phyloP scores from a whole-genome alignment of 2,113 vertebrate genomes.

The Atrichornis clamosus region DNA sequence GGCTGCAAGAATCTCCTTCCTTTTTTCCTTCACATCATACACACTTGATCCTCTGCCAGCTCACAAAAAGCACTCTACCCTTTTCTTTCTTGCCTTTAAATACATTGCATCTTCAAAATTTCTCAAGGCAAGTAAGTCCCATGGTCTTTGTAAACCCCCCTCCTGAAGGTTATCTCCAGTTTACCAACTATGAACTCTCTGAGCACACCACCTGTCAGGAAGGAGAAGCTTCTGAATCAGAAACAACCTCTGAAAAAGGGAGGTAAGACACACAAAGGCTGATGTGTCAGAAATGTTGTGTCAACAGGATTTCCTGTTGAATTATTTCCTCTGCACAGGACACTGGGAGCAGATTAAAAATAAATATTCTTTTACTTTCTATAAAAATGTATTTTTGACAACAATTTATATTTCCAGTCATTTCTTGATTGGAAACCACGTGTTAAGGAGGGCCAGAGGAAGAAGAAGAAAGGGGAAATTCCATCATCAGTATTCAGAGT shows the following conservation, averaged over 20 bases:
- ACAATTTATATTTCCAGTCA: background rate
- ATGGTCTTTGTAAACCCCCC: background rate
- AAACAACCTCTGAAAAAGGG: constrained; percentile 24
- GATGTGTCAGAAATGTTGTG: constrained; percentile 15
- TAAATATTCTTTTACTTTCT: constrained; percentile 30
- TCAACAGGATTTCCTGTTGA: constrained; percentile 61
- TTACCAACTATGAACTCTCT: constrained; percentile 10
- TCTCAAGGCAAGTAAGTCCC: constrained; percentile 21
- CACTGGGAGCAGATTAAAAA: constrained; percentile 8
- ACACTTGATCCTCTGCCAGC: constrained; percentile 49
- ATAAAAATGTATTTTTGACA: background rate
- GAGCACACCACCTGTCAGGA: constrained; percentile 54
- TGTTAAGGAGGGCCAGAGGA: background rate
- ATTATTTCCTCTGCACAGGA: constrained; percentile 44
- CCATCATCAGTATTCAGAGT: background rate
- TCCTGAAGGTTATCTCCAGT: constrained; percentile 32
- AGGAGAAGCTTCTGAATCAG: constrained; percentile 53
- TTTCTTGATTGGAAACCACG: background rate
- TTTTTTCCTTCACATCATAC: constrained; percentile 51
- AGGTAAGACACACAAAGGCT: constrained; percentile 43
- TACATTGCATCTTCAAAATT: background rate
- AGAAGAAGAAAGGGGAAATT: background rate
- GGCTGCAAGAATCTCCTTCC: constrained; percentile 42
- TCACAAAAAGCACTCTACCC: background rate
- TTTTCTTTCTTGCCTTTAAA: constrained; percentile 10